Percentiles rank a stretch among this genome's conserved stretches.
Evolutionary conservation across 2,113 vertebrate genomes (phyloP).

Genomic region (Dicerorhinus sumatrensis): DNA sequence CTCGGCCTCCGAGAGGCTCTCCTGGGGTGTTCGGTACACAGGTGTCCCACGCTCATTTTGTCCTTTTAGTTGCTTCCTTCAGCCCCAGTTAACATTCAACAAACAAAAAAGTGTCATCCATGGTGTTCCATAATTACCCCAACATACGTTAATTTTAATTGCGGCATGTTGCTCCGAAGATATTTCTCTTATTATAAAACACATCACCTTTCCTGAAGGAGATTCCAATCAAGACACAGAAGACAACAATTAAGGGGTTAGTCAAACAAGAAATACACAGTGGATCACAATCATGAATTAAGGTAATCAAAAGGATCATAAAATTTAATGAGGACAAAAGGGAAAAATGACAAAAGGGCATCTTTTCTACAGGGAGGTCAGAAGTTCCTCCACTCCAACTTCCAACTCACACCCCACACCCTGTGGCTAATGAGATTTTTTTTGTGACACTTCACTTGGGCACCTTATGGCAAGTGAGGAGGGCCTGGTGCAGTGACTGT

Average conservation of each 20-base stretch:
- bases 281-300: conserved; percentile 59
- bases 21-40: background rate
- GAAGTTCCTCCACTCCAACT: background rate
- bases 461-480: background rate
- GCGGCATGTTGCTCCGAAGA: background rate
- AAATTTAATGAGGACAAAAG: conserved; percentile 60
- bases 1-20: background rate
- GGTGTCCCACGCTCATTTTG: background rate
- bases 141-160: background rate
- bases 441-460: background rate
- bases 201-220: conserved; percentile 43
- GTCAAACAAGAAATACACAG: conserved; percentile 62
- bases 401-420: background rate
- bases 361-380: background rate
- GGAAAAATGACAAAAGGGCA: background rate
- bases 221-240: conserved; percentile 48
- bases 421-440: background rate
- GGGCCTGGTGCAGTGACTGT: background rate
- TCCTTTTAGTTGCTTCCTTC: conserved; percentile 2
- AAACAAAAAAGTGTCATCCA: conserved; percentile 28
- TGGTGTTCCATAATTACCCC: background rate
- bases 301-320: conserved; percentile 57
- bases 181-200: conserved; percentile 57
- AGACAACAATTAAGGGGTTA: conserved; percentile 61
- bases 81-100: background rate